Base-by-base conservation (phyloP, 2,113 vertebrate genomes). In the Pteronura brasiliensis region DNA sequence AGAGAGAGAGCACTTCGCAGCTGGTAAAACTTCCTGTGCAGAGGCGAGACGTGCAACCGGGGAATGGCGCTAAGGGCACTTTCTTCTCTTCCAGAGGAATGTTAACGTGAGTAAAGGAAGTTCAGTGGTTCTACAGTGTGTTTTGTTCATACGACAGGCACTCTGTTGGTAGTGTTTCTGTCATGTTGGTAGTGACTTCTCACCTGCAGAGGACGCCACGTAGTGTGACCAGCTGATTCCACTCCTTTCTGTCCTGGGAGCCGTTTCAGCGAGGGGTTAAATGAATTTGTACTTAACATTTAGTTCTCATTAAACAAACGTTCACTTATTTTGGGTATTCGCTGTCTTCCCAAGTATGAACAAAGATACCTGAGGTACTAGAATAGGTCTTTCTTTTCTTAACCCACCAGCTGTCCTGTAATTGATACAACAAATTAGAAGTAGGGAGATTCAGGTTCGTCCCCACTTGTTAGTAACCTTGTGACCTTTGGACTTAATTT, bases 251-350 rank as follows among this genome's bases (percentile, higher is more conserved):
- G 42, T 85, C n/a, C n/a, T 49, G 10, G 29, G 77, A 72, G 27
- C 69, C 63, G 39, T 88, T 76, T 67, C 25, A 34, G 17, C 31
- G 83, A 0, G 79, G 92, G 18, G 49, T 93, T 63, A 39, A 29
- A 6, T 74, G 93, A 29, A 44, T 59, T 82, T 89, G 65, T 95
- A 74, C 29, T 74, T 57, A 79, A 11, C 92, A 67, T 65, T 90
- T 91, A 89, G 49, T 44, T 93, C 77, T 81, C 27, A n/a, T 44
- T 83, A 61, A 90, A 47, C 52, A 94, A 52, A 29, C 25, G 67
- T 65, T n/a, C n/a, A 77, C 34, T 95, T 63, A 82, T 42, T 93
- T 87, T 15, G 65, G n/a, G 49, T 65, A 23, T 80, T 90, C 63
- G 31, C 72, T 87, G 86, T 96, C 59, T 85, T 84, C 21, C 44